Evolutionary conservation across 2,113 vertebrate genomes (phyloP).

Genomic region (Polyodon spathula): DNA sequence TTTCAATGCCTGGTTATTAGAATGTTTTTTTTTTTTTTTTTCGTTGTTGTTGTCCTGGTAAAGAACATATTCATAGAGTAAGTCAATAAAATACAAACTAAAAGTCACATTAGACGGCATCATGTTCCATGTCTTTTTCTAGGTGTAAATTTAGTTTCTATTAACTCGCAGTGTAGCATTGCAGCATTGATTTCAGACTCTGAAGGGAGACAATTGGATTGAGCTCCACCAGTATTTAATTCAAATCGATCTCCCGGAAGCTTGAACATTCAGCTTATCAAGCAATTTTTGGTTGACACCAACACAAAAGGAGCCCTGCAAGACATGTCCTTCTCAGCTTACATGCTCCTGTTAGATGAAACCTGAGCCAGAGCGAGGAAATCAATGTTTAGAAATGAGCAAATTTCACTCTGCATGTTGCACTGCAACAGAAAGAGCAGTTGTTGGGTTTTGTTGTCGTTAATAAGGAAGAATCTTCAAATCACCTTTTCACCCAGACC

Average conservation of each 20-base stretch:
- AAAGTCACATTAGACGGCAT: background rate
- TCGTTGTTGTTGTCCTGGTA: no score
- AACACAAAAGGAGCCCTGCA: background rate
- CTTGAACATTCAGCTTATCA: constrained; percentile 1
- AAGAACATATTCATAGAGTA: no score
- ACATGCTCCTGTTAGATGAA: background rate
- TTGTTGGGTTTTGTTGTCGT: no score
- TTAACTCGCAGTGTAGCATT: background rate
- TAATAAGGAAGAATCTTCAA: background rate
- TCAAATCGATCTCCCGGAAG: background rate
- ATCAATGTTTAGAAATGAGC: background rate
- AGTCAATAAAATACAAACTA: no score
- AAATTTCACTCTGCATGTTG: background rate
- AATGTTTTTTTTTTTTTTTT: no score
- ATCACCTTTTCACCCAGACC: background rate
- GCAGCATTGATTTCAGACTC: background rate
- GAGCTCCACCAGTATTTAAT: background rate
- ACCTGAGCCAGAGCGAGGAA: background rate
- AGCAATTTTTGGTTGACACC: background rate
- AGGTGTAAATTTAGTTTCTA: background rate
- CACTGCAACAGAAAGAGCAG: no score
- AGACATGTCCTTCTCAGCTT: background rate
- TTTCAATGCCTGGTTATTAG: no score
- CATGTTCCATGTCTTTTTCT: background rate
- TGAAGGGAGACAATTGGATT: background rate